Evolutionary conservation across 2,113 vertebrate species (phyloP).

Genomic region (Aix galericulata): DNA sequence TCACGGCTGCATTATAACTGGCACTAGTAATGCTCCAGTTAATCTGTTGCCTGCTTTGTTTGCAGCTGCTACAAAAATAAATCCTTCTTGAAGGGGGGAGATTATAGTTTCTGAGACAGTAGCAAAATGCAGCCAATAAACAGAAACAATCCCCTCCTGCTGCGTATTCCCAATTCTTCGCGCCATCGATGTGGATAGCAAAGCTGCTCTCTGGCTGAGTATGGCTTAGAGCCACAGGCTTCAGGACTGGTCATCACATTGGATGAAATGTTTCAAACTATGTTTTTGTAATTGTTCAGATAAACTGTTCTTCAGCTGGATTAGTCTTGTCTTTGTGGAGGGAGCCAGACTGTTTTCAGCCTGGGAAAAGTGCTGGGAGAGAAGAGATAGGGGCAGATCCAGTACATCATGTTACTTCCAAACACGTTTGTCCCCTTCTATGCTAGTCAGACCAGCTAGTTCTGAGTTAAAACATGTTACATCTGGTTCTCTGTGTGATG

Average conservation of each 20-base stretch:
- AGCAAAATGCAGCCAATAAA: constrained; percentile 53
- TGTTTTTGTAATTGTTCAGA: background rate
- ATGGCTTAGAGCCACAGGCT: background rate
- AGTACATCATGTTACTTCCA: background rate
- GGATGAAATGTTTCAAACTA: background rate
- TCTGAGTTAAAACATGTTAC: background rate
- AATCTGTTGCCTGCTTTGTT: constrained; percentile 46
- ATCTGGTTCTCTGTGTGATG: background rate
- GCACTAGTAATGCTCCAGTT: constrained; percentile 33
- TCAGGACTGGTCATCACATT: background rate
- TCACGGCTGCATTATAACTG: background rate
- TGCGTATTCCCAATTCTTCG: background rate
- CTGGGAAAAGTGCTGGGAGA: background rate
- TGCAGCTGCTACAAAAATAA: constrained; percentile 56
- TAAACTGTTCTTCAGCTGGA: background rate
- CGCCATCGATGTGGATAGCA: background rate
- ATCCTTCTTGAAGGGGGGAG: background rate
- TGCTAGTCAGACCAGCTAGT: background rate
- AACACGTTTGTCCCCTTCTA: background rate
- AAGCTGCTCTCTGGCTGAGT: background rate
- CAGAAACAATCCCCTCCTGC: constrained; percentile 6
- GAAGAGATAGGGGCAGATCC: background rate
- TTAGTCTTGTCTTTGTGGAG: background rate
- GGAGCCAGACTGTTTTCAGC: background rate
- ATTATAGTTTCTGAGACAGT: constrained; percentile 33